These are phyloP conservation scores for Bombus huntii DNA, from an alignment of 1,140 invertebrate genomes.

Conservation along the genomic window DNA sequence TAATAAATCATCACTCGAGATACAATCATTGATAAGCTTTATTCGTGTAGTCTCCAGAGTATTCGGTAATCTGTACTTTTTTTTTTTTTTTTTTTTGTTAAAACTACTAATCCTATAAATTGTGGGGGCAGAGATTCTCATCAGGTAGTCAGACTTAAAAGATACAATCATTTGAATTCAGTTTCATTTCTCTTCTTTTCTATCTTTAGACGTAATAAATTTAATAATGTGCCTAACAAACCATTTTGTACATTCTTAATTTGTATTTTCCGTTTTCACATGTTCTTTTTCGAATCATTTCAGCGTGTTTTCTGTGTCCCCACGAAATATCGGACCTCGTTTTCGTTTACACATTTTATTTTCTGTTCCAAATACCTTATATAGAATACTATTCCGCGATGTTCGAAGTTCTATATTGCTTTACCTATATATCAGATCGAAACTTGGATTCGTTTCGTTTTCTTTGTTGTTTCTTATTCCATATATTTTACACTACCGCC, in stretches of 20 bases:
- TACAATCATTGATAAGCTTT: conserved; percentile 81
- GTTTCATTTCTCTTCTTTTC: neutral
- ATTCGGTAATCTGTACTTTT: conserved; percentile 77
- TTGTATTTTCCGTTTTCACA: neutral
- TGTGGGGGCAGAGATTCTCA: conserved; percentile 55
- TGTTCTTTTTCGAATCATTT: neutral
- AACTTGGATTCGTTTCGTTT: neutral
- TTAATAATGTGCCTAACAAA: neutral
- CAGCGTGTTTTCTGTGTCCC: conserved; percentile 10
- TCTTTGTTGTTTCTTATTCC: neutral
- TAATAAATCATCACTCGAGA: conserved; percentile 58
- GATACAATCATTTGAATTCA: conserved; percentile 53
- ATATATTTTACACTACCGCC: conserved; percentile 25
- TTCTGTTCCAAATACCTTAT: conserved; percentile 28
- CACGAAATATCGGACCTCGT: conserved; percentile 42
- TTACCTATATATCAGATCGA: conserved; percentile 6
- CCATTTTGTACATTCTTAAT: neutral
- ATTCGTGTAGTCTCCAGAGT: conserved; percentile 80
- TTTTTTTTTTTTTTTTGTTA: conserved; percentile 18
- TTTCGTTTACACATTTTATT: conserved; percentile 35
- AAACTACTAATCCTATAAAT: conserved; percentile 75
- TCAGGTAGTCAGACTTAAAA: conserved; percentile 50
- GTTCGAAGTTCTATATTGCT: conserved; percentile 35
- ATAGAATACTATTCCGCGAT: conserved; percentile 27
- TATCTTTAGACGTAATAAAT: conserved; percentile 54